Percentiles rank a stretch among this genome's conserved stretches.
phyloP scores from a whole-genome alignment of 2,888 invertebrate species.

The Dorcus hopei region DNA sequence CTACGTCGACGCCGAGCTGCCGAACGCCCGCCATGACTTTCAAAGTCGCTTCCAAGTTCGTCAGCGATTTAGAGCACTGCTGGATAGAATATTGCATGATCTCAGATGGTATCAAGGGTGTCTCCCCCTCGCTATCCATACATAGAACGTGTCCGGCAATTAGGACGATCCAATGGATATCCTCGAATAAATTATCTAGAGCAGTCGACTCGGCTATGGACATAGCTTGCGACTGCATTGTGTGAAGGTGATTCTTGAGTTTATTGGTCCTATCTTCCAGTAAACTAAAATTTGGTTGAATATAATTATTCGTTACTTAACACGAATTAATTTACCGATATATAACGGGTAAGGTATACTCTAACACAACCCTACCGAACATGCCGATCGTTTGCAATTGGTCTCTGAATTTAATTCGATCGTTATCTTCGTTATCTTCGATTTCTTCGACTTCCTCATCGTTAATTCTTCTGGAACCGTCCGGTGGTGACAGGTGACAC shows the following conservation, averaged over 20 bases:
- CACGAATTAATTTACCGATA: constrained; percentile 45
- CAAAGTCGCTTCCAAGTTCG: constrained; percentile 43
- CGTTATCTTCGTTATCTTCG: constrained; percentile 64
- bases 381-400: constrained; percentile 73
- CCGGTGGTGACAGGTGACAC: constrained; percentile 77
- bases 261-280: constrained; percentile 43
- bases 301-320: not conserved
- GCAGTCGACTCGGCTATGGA: constrained; percentile 40
- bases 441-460: constrained; percentile 55
- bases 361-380: constrained; percentile 61
- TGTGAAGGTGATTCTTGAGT: constrained; percentile 40
- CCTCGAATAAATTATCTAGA: constrained; percentile 73
- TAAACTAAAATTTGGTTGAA: constrained; percentile 32
- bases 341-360: constrained; percentile 64
- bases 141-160: constrained; percentile 68
- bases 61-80: constrained; percentile 45
- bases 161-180: constrained; percentile 85
- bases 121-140: constrained; percentile 66
- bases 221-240: constrained; percentile 45
- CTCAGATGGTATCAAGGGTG: constrained; percentile 62
- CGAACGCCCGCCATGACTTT: constrained; percentile 38
- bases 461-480: constrained; percentile 59
- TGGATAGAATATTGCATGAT: constrained; percentile 60
- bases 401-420: constrained; percentile 63
- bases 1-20: constrained; percentile 29